These are phyloP conservation scores for Sebastes diaconus DNA, from an alignment of 2,797 vertebrate species.

Conservation along the genomic window DNA sequence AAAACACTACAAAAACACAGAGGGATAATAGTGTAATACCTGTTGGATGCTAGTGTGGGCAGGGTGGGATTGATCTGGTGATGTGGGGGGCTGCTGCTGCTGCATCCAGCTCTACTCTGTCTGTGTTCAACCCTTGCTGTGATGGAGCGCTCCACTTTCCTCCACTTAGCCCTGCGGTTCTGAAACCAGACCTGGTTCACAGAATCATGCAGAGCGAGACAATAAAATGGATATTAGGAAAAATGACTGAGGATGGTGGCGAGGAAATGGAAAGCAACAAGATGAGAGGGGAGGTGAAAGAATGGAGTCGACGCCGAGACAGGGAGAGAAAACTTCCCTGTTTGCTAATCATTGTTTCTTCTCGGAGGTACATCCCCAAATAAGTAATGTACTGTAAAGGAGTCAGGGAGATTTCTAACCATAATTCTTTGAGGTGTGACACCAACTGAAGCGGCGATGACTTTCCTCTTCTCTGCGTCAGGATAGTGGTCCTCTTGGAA, in stretches of 20 bases:
- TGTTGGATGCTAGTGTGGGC: constrained; percentile 37
- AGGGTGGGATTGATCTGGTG: constrained; percentile 38
- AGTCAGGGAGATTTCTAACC: constrained; percentile 76
- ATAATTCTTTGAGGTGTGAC: constrained; percentile 95
- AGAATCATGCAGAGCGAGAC: not conserved
- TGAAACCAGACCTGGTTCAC: constrained; percentile 94
- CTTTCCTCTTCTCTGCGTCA: constrained; percentile 89
- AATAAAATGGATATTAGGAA: not conserved
- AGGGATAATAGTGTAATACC: constrained; percentile 30
- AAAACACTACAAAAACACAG: not conserved
- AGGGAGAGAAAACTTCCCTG: not conserved
- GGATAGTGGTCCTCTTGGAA: constrained; percentile 97
- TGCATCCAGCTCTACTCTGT: constrained; percentile 21
- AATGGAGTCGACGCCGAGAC: not conserved
- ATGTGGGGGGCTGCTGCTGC: constrained; percentile 13
- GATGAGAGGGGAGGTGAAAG: not conserved
- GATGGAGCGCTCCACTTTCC: constrained; percentile 83
- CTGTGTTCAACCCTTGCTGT: constrained; percentile 71
- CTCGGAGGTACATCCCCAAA: not conserved
- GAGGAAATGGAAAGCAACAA: not conserved
- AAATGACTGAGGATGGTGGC: not conserved
- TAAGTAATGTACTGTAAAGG: not conserved
- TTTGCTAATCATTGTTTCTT: not conserved
- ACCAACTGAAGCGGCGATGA: constrained; percentile 89
- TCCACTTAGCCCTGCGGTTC: constrained; percentile 96